Evolutionary conservation across 2,113 vertebrate genomes (phyloP).

Genomic region (Scalopus aquaticus): DNA sequence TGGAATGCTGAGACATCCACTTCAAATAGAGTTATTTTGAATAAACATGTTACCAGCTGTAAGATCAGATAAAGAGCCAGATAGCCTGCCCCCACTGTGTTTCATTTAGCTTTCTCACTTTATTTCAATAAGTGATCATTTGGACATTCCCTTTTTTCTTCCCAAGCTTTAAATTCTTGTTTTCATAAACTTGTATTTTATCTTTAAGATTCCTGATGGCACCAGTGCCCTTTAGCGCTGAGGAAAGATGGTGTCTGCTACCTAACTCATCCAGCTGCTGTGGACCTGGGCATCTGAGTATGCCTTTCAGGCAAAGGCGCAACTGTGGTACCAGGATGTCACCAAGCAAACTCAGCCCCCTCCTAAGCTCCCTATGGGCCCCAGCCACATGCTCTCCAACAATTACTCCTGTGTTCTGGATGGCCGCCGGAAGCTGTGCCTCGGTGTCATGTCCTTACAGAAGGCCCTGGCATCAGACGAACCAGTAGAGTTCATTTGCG

Average conservation of each 20-base stretch:
- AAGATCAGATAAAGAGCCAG: no score
- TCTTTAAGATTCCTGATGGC: background rate
- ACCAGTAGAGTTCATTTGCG: constrained; percentile 77
- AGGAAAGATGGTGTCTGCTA: constrained; percentile 88
- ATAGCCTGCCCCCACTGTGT: no score
- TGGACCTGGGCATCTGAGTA: constrained; percentile 91
- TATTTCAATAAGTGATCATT: no score
- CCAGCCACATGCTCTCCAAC: constrained; percentile 92
- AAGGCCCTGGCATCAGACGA: constrained; percentile 85
- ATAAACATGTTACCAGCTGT: no score
- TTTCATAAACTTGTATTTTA: no score
- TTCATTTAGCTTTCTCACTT: no score
- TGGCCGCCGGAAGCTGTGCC: constrained; percentile 91
- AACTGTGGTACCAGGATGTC: constrained; percentile 93
- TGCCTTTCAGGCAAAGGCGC: constrained; percentile 92
- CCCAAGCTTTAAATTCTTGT: no score
- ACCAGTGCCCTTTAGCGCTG: constrained; percentile 86
- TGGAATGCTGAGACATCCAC: no score
- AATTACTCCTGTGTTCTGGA: constrained; percentile 94
- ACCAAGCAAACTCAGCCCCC: constrained; percentile 91
- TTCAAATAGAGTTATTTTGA: no score
- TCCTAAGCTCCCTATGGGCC: constrained; percentile 91
- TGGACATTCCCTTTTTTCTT: no score
- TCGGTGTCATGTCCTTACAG: constrained; percentile 87
- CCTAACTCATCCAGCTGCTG: constrained; percentile 85